phyloP scores from a whole-genome alignment of 2,888 invertebrate genomes.

The Diaprepes abbreviatus region DNA sequence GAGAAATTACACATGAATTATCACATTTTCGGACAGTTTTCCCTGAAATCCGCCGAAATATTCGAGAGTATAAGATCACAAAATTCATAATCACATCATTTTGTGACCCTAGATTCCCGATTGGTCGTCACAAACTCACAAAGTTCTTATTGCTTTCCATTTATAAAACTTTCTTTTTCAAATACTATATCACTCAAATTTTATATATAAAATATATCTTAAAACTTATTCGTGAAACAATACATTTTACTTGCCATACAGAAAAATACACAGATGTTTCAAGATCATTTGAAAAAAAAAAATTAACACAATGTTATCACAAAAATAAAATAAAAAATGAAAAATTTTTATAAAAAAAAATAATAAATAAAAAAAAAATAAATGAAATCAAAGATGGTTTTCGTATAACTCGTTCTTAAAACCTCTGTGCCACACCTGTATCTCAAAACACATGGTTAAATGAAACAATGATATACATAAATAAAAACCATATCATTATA shows the following conservation, averaged over 20 bases:
- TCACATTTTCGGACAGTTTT: conserved; percentile 50
- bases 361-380: background rate
- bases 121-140: conserved; percentile 52
- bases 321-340: conserved; percentile 29
- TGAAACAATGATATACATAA: conserved; percentile 37
- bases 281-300: conserved; percentile 22
- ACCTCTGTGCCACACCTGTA: conserved; percentile 21
- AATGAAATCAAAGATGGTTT: no score
- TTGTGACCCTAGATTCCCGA: conserved; percentile 42
- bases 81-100: conserved; percentile 40
- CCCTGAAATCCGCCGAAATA: conserved; percentile 46
- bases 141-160: conserved; percentile 41
- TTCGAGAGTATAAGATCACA: conserved; percentile 46
- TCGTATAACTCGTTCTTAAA: conserved; percentile 4
- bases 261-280: conserved; percentile 35
- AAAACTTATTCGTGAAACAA: conserved; percentile 32
- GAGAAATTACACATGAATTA: conserved; percentile 51
- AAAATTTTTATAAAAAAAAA: conserved; percentile 23
- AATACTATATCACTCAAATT: conserved; percentile 49
- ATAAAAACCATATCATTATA: conserved; percentile 25
- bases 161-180: conserved; percentile 22
- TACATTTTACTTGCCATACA: conserved; percentile 29
- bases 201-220: conserved; percentile 49
- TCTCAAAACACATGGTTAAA: conserved; percentile 26
- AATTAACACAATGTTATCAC: conserved; percentile 20